Percentiles rank a stretch among this genome's conserved stretches.
Conservation (phyloP, 2,888 invertebrate species). For the Melanotus villosus region DNA sequence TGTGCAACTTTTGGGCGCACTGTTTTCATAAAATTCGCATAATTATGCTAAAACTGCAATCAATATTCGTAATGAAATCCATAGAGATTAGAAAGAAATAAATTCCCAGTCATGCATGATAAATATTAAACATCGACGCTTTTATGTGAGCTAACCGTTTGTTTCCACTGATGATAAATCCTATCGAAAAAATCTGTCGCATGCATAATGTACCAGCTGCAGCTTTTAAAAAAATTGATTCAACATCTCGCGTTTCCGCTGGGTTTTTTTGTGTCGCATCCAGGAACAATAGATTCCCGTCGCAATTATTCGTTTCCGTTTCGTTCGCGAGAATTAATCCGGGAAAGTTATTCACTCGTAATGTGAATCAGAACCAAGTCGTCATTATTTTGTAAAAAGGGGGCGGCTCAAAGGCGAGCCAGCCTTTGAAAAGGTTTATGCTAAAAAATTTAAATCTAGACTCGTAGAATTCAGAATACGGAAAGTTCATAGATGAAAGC, state of each 20-base stretch:
- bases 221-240: conserved; percentile 58
- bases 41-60: no score
- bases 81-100: no score
- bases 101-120: neutral
- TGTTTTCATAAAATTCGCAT: no score
- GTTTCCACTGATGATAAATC: conserved; percentile 25
- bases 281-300: conserved; percentile 52
- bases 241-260: conserved; percentile 50
- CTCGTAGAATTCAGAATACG: conserved; percentile 24
- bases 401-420: conserved; percentile 29
- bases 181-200: conserved; percentile 1
- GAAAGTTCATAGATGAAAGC: conserved; percentile 27
- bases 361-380: conserved; percentile 49
- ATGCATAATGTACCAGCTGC: conserved; percentile 49
- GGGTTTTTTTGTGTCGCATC: conserved; percentile 48
- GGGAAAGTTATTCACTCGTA: conserved; percentile 50
- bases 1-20: no score
- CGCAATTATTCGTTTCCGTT: conserved; percentile 55
- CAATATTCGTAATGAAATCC: no score
- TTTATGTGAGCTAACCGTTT: neutral
- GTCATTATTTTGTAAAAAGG: conserved; percentile 44
- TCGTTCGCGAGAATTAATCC: conserved; percentile 53
- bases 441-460: conserved; percentile 42
- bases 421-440: conserved; percentile 44
- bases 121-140: neutral